Conservation (phyloP, 2,888 invertebrate genomes). For the Noctua comes region DNA sequence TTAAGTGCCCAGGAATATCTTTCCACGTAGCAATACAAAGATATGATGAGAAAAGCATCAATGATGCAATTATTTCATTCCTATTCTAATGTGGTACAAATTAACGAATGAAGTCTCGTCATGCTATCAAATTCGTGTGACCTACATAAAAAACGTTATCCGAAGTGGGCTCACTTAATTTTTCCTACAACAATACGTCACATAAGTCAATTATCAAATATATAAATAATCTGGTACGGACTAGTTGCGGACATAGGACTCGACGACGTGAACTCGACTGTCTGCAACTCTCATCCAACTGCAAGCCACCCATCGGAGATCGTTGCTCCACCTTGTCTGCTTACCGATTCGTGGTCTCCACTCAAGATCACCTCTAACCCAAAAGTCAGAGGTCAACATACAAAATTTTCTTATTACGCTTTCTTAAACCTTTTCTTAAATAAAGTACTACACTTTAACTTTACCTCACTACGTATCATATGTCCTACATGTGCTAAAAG, state of each 20-base stretch:
- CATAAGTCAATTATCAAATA: not conserved
- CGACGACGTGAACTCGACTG: too few relatives aligned
- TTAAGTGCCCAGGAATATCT: not conserved
- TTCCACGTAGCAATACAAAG: not conserved
- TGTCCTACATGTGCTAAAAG: constrained; percentile 34
- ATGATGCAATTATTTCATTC: not conserved
- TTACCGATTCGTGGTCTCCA: not conserved
- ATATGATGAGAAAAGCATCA: not conserved
- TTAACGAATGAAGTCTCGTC: too few relatives aligned
- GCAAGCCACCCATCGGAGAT: too few relatives aligned
- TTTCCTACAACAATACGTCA: constrained; percentile 67
- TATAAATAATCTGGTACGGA: not conserved
- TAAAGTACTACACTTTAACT: not conserved
- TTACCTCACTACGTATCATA: not conserved
- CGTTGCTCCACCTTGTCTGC: too few relatives aligned
- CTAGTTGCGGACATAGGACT: not conserved
- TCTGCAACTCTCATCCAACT: too few relatives aligned
- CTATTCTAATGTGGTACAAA: not conserved
- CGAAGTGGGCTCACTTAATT: constrained; percentile 82
- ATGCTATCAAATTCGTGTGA: constrained; percentile 1
- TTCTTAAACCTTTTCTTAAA: not conserved
- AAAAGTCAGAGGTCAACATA: not conserved
- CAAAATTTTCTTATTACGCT: not conserved
- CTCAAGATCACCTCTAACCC: not conserved
- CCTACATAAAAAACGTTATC: not conserved